Percentiles rank a stretch among this genome's conserved stretches.
Evolutionary conservation across 2,113 vertebrate species (phyloP).

Genomic region (Balaenoptera acutorostrata): DNA sequence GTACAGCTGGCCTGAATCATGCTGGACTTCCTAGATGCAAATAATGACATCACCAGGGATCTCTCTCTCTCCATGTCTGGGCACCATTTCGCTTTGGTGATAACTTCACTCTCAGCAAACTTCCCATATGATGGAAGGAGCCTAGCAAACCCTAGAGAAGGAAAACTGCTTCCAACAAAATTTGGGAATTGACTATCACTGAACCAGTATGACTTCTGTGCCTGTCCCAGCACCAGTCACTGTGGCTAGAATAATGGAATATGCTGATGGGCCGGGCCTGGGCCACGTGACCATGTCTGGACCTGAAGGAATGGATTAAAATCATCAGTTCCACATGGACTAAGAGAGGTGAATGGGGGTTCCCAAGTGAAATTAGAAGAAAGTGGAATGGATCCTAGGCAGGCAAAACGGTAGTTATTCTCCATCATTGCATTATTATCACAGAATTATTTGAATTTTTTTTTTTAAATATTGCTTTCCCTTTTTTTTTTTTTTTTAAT

Average conservation of each 20-base stretch:
- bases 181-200: neutral
- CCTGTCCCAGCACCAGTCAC: neutral
- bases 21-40: neutral
- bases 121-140: neutral
- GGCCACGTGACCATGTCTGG: neutral
- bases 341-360: neutral
- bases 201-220: neutral
- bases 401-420: neutral
- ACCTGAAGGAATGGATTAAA: neutral
- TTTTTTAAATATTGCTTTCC: too few species aligned
- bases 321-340: neutral
- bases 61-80: neutral
- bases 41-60: neutral
- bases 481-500: too few species aligned
- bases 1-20: neutral
- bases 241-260: neutral
- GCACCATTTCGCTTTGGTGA: neutral
- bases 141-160: neutral
- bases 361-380: neutral
- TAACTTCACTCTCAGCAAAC: neutral
- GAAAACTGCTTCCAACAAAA: neutral
- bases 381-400: neutral
- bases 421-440: neutral
- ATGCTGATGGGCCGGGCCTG: neutral
- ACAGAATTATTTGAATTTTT: neutral